A percentile compares a stretch with the other conserved stretches of the same genome.
phyloP scores from a whole-genome alignment of 1,140 invertebrate genomes.

The Drosophila littoralis region DNA sequence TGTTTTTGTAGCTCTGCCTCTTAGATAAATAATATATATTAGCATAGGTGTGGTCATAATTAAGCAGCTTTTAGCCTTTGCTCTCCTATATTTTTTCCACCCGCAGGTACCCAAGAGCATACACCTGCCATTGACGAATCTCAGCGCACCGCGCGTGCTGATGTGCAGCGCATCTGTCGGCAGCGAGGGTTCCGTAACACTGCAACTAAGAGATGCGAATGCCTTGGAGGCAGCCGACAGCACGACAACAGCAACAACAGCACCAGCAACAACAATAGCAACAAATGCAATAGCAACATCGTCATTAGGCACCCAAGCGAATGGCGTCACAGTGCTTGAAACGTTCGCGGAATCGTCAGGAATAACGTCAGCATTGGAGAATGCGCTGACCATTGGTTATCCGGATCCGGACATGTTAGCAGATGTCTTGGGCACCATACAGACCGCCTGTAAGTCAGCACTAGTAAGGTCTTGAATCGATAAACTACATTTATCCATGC shows the following conservation, averaged over 20 bases:
- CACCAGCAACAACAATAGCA: constrained; percentile 17
- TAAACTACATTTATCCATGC: not conserved
- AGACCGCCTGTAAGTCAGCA: constrained; percentile 82
- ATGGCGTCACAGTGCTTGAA: constrained; percentile 53
- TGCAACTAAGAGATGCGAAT: constrained; percentile 86
- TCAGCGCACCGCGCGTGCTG: constrained; percentile 86
- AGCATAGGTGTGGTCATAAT: constrained; percentile 50
- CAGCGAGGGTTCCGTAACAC: constrained; percentile 85
- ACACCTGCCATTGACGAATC: constrained; percentile 86
- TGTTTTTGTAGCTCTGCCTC: constrained; percentile 2
- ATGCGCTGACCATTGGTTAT: constrained; percentile 86
- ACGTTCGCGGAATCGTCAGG: constrained; percentile 31
- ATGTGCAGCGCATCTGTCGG: constrained; percentile 87
- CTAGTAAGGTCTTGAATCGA: not conserved
- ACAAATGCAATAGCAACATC: constrained; percentile 47
- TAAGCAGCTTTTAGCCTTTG: constrained; percentile 47
- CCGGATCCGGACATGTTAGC: constrained; percentile 86
- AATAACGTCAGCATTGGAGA: constrained; percentile 80
- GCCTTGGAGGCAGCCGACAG: constrained; percentile 69
- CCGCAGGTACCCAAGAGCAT: constrained; percentile 81
- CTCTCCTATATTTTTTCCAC: constrained; percentile 20
- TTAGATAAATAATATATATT: constrained; percentile 13
- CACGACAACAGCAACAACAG: constrained; percentile 47
- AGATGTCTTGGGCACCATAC: constrained; percentile 83
- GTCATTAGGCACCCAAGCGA: constrained; percentile 42